Evolutionary conservation across 1,140 invertebrate genomes (phyloP), one percentile per base, ranked within the genome.

Genomic region (Armadillidium nasatum): DNA sequence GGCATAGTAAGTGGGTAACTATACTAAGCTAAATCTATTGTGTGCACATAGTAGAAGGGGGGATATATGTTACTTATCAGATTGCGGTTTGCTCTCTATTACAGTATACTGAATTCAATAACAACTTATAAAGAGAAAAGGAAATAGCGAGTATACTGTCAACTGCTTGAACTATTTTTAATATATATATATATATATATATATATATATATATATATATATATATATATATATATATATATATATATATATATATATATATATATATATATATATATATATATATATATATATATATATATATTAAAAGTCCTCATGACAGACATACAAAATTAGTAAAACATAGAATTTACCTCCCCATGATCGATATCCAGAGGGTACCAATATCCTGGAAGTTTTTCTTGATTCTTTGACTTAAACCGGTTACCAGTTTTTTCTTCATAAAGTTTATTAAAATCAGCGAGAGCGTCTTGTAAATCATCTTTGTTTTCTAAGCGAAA

Each of bases 361-460:
- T 95, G 95, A 84, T 98, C 94, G 80, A 98, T 88, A 78, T 99
- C 96, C 45, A 99, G 86, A 0, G 94, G 94, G 84, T 91, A 94
- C 87, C 96, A 93, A 71, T 86, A 88, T n/a, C 90, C 90, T 4
- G 94, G 90, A 43, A 91, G 84, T 87, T 97, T 98, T 2, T 88
- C 84, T 84, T 97, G 96, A 33, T 90, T 83, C 15, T 90, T 84
- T 33, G 88, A 80, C 0, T 86, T 83, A 91, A 94, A 99, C 0
- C 78, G 22, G 84, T 98, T 98, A 68, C 93, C 91, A 44, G 92
- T 92, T 85, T 95, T 96, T 33, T 98, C 94, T 46, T 85, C 81
- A 85, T 94, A 99, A 0, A 91, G 79, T 0, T 79, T 54, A 81
- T 90, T 84, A 84, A 98, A 98, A 23, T 85, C 81, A 0, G 82